These are phyloP conservation scores for Sakesphorus luctuosus DNA, from an alignment of 2,113 vertebrate genomes.

Conservation along the genomic window DNA sequence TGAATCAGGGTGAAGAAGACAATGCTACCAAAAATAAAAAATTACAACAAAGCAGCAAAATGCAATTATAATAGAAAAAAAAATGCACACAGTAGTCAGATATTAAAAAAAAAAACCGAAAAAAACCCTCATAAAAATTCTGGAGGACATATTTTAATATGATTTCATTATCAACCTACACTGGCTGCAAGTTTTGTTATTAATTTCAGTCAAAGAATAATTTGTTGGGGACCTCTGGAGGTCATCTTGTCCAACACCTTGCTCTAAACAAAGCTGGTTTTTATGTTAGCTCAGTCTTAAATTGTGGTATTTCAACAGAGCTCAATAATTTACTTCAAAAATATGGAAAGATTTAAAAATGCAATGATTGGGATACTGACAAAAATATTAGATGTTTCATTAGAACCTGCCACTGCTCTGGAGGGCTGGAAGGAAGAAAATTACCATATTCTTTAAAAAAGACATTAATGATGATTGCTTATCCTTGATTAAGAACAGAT, in stretches of 20 bases:
- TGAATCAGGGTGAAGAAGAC: background rate
- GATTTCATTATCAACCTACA: background rate
- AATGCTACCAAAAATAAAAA: background rate
- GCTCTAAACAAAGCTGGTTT: background rate
- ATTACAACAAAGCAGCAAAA: background rate
- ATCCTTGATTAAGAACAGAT: conserved; percentile 67
- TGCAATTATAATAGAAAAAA: background rate
- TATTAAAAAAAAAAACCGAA: background rate
- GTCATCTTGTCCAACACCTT: background rate
- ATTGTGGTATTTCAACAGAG: background rate
- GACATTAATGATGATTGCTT: conserved; percentile 58
- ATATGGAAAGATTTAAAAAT: background rate
- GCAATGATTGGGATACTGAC: background rate
- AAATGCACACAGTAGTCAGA: background rate
- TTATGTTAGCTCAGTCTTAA: background rate
- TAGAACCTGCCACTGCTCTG: background rate
- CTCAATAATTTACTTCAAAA: background rate
- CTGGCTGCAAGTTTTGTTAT: background rate
- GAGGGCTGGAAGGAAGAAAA: conserved; percentile 29
- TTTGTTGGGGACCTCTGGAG: background rate
- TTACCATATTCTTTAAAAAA: conserved; percentile 60
- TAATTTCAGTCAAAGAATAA: background rate
- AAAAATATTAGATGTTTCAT: conserved; percentile 22
- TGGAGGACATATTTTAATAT: background rate
- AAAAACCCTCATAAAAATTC: background rate